Evolutionary conservation across 2,888 invertebrate genomes (phyloP).

Genomic region (Acrocyrtus sp.): DNA sequence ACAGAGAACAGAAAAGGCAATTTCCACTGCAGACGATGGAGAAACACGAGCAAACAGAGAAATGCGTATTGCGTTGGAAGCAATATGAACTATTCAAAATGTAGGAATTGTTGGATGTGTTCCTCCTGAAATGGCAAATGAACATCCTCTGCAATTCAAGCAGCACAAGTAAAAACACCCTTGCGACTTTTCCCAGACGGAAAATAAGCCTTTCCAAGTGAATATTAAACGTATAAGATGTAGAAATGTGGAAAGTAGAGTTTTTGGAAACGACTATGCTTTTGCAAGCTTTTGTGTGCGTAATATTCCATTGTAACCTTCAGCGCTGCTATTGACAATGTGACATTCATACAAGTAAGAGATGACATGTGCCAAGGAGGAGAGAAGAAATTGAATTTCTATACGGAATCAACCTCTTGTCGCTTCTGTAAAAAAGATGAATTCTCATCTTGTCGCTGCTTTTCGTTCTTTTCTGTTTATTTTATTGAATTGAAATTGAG

Average conservation of each 20-base stretch:
- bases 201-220: neutral
- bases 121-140: too few relatives aligned
- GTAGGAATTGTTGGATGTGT: too few relatives aligned
- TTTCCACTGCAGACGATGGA: neutral
- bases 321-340: slow-evolving; percentile 23
- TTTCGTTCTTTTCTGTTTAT: slow-evolving; percentile 5
- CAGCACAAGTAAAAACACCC: too few relatives aligned
- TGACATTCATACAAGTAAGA: slow-evolving; percentile 27
- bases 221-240: neutral
- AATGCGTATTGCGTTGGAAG: slow-evolving; percentile 7
- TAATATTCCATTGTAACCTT: neutral
- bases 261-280: too few relatives aligned
- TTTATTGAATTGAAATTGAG: neutral
- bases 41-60: neutral
- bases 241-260: neutral
- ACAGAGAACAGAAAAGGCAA: neutral
- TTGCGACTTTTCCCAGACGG: slow-evolving; percentile 21
- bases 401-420: slow-evolving; percentile 37
- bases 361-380: slow-evolving; percentile 42
- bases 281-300: too few relatives aligned
- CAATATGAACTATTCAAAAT: too few relatives aligned
- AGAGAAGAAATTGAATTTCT: slow-evolving; percentile 44
- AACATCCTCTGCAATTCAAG: too few relatives aligned
- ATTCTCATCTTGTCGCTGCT: slow-evolving; percentile 7
- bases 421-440: slow-evolving; percentile 40